Percentiles rank a stretch among this genome's conserved stretches.
These are phyloP conservation scores for Plectus sambesii DNA, from an alignment of 1,140 invertebrate species.

Conservation along the genomic window DNA sequence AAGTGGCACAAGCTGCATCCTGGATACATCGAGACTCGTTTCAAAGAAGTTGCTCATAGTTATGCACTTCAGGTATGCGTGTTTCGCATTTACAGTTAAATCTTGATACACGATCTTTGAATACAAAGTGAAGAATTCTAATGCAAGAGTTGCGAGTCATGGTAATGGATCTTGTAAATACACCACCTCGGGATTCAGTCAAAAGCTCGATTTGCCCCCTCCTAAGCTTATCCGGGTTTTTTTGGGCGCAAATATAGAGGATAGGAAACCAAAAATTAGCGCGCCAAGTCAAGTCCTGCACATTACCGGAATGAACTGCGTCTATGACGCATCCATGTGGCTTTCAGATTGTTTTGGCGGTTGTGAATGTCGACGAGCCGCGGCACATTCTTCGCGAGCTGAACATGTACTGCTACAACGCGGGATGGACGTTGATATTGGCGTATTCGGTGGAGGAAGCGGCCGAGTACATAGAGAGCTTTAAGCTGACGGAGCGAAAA, in stretches of 20 bases:
- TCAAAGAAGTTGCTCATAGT: constrained; percentile 19
- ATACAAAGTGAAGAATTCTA: too few relatives aligned
- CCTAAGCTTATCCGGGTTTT: too few relatives aligned
- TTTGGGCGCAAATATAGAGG: too few relatives aligned
- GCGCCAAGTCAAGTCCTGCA: too few relatives aligned
- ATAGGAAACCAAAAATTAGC: too few relatives aligned
- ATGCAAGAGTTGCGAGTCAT: too few relatives aligned
- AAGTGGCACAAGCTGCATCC: constrained; percentile 44
- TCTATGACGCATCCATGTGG: too few relatives aligned
- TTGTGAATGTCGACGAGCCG: constrained; percentile 41
- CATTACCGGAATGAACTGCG: too few relatives aligned
- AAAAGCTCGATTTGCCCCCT: too few relatives aligned
- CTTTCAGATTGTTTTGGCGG: constrained; percentile 34
- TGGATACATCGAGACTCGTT: constrained; percentile 37
- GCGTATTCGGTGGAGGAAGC: constrained; percentile 44
- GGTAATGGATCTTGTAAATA: too few relatives aligned
- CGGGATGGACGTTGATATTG: constrained; percentile 37
- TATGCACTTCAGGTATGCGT: constrained; percentile 26
- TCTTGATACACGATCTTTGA: constrained; percentile 3
- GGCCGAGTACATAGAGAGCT: constrained; percentile 41
- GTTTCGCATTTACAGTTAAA: constrained; percentile 10
- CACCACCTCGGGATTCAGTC: too few relatives aligned
- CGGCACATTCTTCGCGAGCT: constrained; percentile 36
- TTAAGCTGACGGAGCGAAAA: constrained; percentile 37
- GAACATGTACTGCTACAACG: constrained; percentile 41